Conservation (phyloP, 2,797 vertebrate genomes). For the Synanceia verrucosa region DNA sequence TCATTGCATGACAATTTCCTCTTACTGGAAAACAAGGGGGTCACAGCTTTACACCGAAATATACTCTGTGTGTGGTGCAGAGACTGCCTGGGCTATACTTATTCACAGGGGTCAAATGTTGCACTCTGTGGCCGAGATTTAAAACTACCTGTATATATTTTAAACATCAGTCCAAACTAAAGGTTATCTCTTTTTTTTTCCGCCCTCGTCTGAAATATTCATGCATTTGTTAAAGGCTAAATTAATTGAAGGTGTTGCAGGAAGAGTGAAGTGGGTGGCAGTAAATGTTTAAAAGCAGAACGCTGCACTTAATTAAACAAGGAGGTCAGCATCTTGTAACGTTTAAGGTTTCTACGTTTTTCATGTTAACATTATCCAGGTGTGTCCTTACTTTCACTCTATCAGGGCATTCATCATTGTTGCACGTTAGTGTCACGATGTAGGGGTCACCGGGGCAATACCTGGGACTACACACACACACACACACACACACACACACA, state of each 20-base stretch:
- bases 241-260: conserved; percentile 68
- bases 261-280: conserved; percentile 67
- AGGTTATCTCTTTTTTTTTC: conserved; percentile 10
- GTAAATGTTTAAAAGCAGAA: conserved; percentile 77
- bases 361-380: conserved; percentile 75
- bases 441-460: conserved; percentile 68
- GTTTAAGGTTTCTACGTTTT: conserved; percentile 72
- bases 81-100: conserved; percentile 45
- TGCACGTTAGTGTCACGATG: conserved; percentile 70
- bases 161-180: background rate
- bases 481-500: background rate
- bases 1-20: conserved; percentile 76
- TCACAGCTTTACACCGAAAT: conserved; percentile 69
- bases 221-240: conserved; percentile 46
- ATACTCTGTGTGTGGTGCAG: conserved; percentile 67
- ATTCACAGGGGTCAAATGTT: conserved; percentile 65
- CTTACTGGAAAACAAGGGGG: conserved; percentile 76
- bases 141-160: background rate
- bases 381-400: conserved; percentile 69
- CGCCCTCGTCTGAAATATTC: conserved; percentile 56
- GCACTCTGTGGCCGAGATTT: conserved; percentile 21
- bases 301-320: conserved; percentile 80
- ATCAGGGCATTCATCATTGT: conserved; percentile 73
- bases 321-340: conserved; percentile 77
- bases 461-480: conserved; percentile 39